Base-by-base conservation (phyloP, 35 echinoderm and acorn worm genomes). In the Ophiothrix spiculata region DNA sequence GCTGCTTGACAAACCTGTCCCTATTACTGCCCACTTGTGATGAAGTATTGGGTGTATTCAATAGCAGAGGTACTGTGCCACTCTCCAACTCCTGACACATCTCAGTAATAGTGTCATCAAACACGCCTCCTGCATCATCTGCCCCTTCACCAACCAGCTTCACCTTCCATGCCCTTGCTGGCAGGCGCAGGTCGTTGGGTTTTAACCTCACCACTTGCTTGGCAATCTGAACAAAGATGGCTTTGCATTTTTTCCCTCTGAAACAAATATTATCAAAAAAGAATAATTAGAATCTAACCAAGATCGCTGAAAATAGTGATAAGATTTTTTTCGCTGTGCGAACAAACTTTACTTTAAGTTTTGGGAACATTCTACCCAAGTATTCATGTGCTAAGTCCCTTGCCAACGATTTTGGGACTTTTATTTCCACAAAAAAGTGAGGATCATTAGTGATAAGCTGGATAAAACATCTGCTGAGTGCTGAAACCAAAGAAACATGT, bases 81-180 rank as follows among this genome's bases (percentile, higher is more conserved):
- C 92, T 84, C 89, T 99, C 92, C 37, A 99, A 56, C 84, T 99
- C 96, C 76, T 99, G 96, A 82, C 96, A 99, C 91, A 99, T 99
- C 56, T 99, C 96, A 1, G 96, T 99, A 80, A 99, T 99, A 77
- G 96, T 99, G 54, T 99, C 96, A 82, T 99, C 96, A 90, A 99
- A 99, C 35, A 99, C 96, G 6, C 96, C 96, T 21, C 96, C 96
- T 0, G 96, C 96, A 81, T 99, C 96, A 80, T 99, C 96, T 6
- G 96, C 96, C 14, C 96, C 96, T 56, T 99, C 96, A 19, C 96
- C 96, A 29, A 99, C 92, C 54, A 99, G 64, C 75, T 99, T 99
- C 38, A 99, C 96, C 88, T 99, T 99, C 96, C 96, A 99, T 0
- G 96, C 96, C 36, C 96, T 85, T 13, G 96, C 92, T 73, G 96